phyloP scores from a whole-genome alignment of 2,888 invertebrate genomes.

The Camponotus fellah region DNA sequence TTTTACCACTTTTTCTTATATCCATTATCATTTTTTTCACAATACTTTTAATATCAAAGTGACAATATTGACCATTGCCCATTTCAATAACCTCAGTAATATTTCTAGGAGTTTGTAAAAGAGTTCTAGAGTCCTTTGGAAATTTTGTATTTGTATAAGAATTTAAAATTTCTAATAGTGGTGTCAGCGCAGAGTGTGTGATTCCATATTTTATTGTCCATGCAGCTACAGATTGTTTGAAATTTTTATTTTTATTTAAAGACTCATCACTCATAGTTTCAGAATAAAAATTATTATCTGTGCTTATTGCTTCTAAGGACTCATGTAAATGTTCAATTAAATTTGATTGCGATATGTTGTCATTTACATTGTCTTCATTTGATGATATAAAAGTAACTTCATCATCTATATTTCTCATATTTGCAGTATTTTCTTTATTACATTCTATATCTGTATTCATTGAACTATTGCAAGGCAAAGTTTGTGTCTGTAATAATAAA shows the following conservation, averaged over 20 bases:
- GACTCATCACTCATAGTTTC: too few relatives aligned
- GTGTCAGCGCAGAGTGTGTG: background rate
- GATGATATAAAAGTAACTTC: background rate
- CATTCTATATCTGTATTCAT: background rate
- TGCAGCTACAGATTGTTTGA: background rate
- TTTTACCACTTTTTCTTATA: background rate
- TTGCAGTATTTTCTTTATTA: background rate
- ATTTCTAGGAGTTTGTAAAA: conserved; percentile 24
- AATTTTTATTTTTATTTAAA: background rate
- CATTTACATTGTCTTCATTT: background rate
- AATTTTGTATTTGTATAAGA: conserved; percentile 7
- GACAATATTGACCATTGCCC: conserved; percentile 30
- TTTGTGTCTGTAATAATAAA: background rate
- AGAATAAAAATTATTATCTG: background rate
- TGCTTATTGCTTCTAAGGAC: background rate
- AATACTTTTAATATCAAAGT: conserved; percentile 22
- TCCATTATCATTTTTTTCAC: conserved; percentile 15
- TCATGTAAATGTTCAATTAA: background rate
- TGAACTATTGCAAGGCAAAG: background rate
- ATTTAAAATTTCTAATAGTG: conserved; percentile 24
- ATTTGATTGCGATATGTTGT: background rate
- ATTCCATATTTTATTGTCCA: conserved; percentile 33
- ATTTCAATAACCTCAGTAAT: conserved; percentile 4
- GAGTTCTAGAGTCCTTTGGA: conserved; percentile 24
- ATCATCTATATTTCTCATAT: background rate